Conservation (phyloP, 1,140 invertebrate species). For the Drosophila aff. region DNA sequence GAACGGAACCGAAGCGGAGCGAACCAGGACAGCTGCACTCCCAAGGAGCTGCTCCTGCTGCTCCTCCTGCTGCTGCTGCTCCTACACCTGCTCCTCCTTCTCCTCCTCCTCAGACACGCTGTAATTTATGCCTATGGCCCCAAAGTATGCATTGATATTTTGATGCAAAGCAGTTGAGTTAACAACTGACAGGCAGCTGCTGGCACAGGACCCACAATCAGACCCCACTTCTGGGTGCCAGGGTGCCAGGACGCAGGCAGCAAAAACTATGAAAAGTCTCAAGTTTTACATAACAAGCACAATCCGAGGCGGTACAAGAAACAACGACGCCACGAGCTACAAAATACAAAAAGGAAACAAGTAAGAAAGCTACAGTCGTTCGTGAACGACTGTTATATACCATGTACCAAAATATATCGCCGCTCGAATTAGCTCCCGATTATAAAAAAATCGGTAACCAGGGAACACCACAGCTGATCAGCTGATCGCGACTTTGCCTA, state of each 20-base stretch:
- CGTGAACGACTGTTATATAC: too few relatives aligned
- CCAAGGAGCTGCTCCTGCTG: background rate
- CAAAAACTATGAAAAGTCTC: slow-evolving; percentile 44
- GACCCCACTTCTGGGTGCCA: slow-evolving; percentile 1
- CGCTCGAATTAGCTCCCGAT: too few relatives aligned
- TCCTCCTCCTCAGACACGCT: background rate
- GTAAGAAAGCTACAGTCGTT: too few relatives aligned
- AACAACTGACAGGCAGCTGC: slow-evolving; percentile 63
- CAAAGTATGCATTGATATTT: slow-evolving; percentile 76
- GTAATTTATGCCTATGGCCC: slow-evolving; percentile 73
- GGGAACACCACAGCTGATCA: too few relatives aligned
- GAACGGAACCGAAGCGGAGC: slow-evolving; percentile 7
- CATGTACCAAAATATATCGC: too few relatives aligned
- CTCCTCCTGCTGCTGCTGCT: background rate
- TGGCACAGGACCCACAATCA: slow-evolving; percentile 21
- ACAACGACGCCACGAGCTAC: slow-evolving; percentile 25
- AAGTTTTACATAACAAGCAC: slow-evolving; percentile 67
- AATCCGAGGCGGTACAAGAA: slow-evolving; percentile 56
- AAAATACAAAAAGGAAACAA: slow-evolving; percentile 1
- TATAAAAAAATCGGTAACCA: too few relatives aligned
- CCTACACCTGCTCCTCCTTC: background rate
- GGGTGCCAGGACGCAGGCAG: background rate
- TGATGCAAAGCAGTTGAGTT: slow-evolving; percentile 77
- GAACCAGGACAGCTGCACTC: slow-evolving; percentile 4
- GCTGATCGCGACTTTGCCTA: too few relatives aligned